phyloP scores from a whole-genome alignment of 30 jellyfish, hydroid and myxozoan species.

The Turritopsis rubra region DNA sequence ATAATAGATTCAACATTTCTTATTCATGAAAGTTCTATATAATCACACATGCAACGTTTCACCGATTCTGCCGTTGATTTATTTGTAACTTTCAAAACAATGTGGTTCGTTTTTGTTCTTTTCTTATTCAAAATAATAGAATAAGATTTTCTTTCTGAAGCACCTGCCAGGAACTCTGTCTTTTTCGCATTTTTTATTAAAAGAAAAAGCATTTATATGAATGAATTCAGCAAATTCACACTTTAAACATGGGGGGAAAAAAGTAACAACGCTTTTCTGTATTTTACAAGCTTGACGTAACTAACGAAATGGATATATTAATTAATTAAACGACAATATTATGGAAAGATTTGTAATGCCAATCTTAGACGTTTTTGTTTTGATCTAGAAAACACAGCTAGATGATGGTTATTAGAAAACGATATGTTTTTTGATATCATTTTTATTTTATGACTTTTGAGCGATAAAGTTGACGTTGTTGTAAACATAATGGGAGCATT shows the following conservation, averaged over 20 bases:
- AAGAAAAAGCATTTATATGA: background rate
- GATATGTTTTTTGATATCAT: too few species aligned
- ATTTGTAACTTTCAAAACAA: background rate
- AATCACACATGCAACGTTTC: background rate
- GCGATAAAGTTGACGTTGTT: background rate
- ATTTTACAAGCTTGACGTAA: background rate
- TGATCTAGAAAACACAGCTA: background rate
- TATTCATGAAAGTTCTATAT: background rate
- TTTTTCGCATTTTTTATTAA: background rate
- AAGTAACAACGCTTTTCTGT: background rate
- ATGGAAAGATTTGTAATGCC: background rate
- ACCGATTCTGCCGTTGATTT: constrained; percentile 1
- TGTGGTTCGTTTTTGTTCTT: background rate
- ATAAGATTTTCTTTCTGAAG: background rate
- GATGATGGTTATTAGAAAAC: background rate
- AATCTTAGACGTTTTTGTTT: background rate
- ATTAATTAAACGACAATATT: background rate
- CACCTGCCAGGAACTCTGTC: background rate
- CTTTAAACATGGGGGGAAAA: background rate
- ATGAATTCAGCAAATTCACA: background rate
- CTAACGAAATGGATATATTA: background rate
- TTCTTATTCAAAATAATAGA: background rate
- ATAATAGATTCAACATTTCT: background rate
- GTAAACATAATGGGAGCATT: too few species aligned
- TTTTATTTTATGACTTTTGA: background rate